Conservation (phyloP, 2,113 vertebrate genomes). For the Spea multiplicata region DNA sequence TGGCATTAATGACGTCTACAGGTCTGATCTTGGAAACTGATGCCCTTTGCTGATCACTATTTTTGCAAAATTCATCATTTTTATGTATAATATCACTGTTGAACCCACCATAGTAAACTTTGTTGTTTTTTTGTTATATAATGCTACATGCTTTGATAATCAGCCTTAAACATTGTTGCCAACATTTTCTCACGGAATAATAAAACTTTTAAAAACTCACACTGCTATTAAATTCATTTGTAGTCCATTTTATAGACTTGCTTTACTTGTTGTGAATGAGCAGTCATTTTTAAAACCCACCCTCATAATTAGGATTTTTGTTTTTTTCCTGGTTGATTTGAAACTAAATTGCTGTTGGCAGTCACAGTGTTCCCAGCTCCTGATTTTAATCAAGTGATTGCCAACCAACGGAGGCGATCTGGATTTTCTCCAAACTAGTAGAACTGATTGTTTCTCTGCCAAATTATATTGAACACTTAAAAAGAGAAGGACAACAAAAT, state of each 20-base stretch:
- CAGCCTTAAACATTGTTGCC: slow-evolving; percentile 15
- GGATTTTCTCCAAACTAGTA: slow-evolving; percentile 31
- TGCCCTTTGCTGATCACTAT: no score
- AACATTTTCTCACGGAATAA: slow-evolving; percentile 25
- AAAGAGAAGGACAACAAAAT: slow-evolving; percentile 10
- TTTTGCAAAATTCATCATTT: no score
- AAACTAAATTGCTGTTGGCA: slow-evolving; percentile 37
- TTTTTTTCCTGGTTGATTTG: slow-evolving; percentile 37
- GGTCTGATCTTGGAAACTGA: no score
- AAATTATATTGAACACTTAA: slow-evolving; percentile 29
- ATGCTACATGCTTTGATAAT: slow-evolving; percentile 11
- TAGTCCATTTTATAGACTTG: slow-evolving; percentile 27
- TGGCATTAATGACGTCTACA: no score
- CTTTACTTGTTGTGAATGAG: slow-evolving; percentile 25
- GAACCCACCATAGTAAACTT: no score
- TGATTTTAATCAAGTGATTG: slow-evolving; percentile 42
- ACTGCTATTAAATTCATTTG: slow-evolving; percentile 18
- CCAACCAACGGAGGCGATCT: slow-evolving; percentile 32
- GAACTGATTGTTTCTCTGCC: slow-evolving; percentile 29
- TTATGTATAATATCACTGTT: no score
- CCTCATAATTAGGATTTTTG: slow-evolving; percentile 41
- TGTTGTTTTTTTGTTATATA: no score
- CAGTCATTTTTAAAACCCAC: slow-evolving; percentile 39
- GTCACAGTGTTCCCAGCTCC: slow-evolving; percentile 27
- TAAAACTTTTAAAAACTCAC: slow-evolving; percentile 20